Conservation (phyloP, 2,797 vertebrate species). For the Onychomys arenicola region DNA sequence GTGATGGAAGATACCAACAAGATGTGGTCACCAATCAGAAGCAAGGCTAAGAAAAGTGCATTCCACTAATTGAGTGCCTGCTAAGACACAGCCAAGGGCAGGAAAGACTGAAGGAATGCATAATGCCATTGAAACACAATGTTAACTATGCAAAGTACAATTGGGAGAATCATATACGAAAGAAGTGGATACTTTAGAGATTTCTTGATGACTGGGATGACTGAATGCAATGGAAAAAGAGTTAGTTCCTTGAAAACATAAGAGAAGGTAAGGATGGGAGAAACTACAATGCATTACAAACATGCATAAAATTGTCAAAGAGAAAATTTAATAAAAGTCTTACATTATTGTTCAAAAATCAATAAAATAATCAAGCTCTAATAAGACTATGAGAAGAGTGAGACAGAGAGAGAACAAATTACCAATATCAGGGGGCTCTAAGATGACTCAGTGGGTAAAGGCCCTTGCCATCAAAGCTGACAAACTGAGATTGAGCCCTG, state of each 20-base stretch:
- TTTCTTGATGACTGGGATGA: not conserved
- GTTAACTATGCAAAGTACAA: slow-evolving; percentile 43
- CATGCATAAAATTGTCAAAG: not conserved
- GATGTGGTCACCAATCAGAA: slow-evolving; percentile 43
- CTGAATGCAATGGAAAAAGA: not conserved
- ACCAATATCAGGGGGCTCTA: not conserved
- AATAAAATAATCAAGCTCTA: slow-evolving; percentile 30
- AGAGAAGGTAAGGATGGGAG: not conserved
- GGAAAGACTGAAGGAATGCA: slow-evolving; percentile 26
- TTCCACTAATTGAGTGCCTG: slow-evolving; percentile 30
- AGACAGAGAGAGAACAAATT: not conserved
- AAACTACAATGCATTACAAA: not conserved
- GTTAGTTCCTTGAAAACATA: slow-evolving; percentile 15
- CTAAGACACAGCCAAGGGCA: not conserved
- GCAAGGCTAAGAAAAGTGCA: slow-evolving; percentile 32
- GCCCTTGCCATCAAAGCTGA: not conserved
- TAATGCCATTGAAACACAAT: slow-evolving; percentile 35
- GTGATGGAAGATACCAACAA: slow-evolving; percentile 12
- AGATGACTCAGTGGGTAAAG: not conserved
- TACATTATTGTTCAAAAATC: not conserved
- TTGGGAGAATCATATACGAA: not conserved
- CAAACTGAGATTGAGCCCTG: not conserved
- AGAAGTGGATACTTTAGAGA: not conserved
- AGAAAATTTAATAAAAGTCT: not conserved
- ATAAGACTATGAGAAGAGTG: not conserved